Evolutionary conservation across 2,113 vertebrate species (phyloP), one percentile per base, ranked within the genome.

Genomic region (Mixornis gularis): DNA sequence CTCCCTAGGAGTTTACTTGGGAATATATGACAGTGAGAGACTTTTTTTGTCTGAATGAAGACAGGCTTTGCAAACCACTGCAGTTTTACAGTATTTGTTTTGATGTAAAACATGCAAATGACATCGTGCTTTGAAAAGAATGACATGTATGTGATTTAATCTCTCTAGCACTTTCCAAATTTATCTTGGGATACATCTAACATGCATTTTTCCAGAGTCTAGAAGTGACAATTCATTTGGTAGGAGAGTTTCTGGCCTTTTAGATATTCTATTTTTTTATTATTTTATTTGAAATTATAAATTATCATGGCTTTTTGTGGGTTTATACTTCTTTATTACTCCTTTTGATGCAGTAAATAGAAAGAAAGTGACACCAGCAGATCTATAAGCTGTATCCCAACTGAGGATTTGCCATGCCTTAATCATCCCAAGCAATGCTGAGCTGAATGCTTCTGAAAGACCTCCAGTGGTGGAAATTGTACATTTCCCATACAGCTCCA

Each of bases 291-390:
- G 2, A 72, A 63, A 76, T 24, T 0, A 43, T 26, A 81, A 82
- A 24, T 52, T 16, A 17, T 16, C 60, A 4, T 20, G 6, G 2
- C 1, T 1, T 71, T 87, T 48, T 24, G 3, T 30, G 3, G 0
- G 1, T 71, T 88, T 68, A 29, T 52, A 56, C 4, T 43, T 77
- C 4, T 3, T 56, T 79, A 30, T 44, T 60, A 34, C 4, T 21
- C 24, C 1, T 36, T 86, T 79, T 79, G 17, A 65, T 36, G 38
- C 10, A 52, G 12, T 58, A 62, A 56, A 30, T 51, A 88, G 36
- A 59, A 87, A 70, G 48, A 4, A 62, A 66, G 7, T 13, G 5
- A 66, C 16, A 32, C 30, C 26, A 40, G 24, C 3, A 76, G 46
- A 60, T 15, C 10, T 52, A 19, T 6, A 76, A 27, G 1, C 24